Percentiles rank a stretch among this genome's conserved stretches.
Evolutionary conservation across 2,888 invertebrate genomes (phyloP).

Genomic region (Aplocera efformata): DNA sequence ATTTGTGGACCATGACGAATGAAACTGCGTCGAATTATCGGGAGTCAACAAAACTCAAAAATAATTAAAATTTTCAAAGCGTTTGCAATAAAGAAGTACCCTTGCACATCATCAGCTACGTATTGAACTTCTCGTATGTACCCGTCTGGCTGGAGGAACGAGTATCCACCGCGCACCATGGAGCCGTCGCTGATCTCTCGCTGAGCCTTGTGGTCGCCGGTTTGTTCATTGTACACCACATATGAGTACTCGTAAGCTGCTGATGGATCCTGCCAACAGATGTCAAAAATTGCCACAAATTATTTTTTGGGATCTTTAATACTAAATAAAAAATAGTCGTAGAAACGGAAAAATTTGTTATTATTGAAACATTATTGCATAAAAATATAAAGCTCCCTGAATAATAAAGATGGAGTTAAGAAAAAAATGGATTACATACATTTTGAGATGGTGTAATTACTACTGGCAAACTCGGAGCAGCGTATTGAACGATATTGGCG

Average conservation of each 20-base stretch:
- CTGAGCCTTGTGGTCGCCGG: conserved; percentile 77
- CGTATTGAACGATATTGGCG: conserved; percentile 50
- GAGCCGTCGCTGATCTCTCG: conserved; percentile 76
- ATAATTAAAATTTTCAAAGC: too few relatives aligned
- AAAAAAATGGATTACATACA: conserved; percentile 39
- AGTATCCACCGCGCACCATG: conserved; percentile 75
- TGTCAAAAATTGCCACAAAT: conserved; percentile 4
- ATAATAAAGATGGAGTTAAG: too few relatives aligned
- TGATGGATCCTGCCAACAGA: conserved; percentile 8
- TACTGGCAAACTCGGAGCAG: conserved; percentile 48
- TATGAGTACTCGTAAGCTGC: conserved; percentile 74
- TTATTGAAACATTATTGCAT: too few relatives aligned
- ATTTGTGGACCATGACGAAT: too few relatives aligned
- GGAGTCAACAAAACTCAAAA: too few relatives aligned
- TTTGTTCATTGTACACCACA: conserved; percentile 74
- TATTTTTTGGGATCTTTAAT: too few relatives aligned
- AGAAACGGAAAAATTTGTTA: too few relatives aligned
- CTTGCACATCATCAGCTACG: conserved; percentile 74
- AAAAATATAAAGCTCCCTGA: too few relatives aligned
- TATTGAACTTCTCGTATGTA: conserved; percentile 76
- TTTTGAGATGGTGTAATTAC: conserved; percentile 44
- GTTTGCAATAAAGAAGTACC: too few relatives aligned
- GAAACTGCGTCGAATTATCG: too few relatives aligned
- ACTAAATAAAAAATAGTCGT: too few relatives aligned
- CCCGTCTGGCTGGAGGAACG: conserved; percentile 78